Evolutionary conservation across 2,888 invertebrate genomes (phyloP).

Genomic region (Phyto melanocephala): DNA sequence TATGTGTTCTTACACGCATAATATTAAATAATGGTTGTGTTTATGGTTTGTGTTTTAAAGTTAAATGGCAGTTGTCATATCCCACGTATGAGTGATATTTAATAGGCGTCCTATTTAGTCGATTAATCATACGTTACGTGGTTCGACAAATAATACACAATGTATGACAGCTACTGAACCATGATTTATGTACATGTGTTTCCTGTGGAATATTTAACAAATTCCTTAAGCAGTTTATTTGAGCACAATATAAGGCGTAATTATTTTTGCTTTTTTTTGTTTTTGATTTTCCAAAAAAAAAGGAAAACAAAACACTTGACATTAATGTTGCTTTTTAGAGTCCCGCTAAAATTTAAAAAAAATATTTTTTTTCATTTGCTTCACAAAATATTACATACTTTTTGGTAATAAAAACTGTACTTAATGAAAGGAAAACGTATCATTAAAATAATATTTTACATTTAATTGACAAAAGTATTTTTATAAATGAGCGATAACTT

Average conservation of each 20-base stretch:
- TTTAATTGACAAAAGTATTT: not conserved
- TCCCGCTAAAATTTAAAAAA: too few relatives aligned
- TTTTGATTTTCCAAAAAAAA: too few relatives aligned
- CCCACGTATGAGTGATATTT: not conserved
- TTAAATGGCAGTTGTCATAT: not conserved
- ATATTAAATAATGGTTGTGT: too few relatives aligned
- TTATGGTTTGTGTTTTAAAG: not conserved
- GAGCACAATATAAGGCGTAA: too few relatives aligned
- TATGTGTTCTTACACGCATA: not conserved
- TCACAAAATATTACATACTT: too few relatives aligned
- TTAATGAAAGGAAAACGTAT: too few relatives aligned
- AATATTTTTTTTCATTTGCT: too few relatives aligned
- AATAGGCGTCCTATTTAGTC: not conserved
- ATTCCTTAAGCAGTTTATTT: too few relatives aligned
- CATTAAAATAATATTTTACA: not conserved
- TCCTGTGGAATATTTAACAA: not conserved
- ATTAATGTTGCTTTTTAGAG: too few relatives aligned
- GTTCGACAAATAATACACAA: not conserved
- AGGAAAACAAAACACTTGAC: too few relatives aligned
- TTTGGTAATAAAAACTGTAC: too few relatives aligned
- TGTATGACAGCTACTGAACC: not conserved
- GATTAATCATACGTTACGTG: slow-evolving; percentile 1
- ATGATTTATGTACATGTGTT: not conserved
- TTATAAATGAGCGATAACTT: not conserved
- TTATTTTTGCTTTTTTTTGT: too few relatives aligned